Evolutionary conservation across 92 coral and sea anemone species (phyloP), one percentile per base, ranked within the genome.

Genomic region (Scolanthus callimorphus): DNA sequence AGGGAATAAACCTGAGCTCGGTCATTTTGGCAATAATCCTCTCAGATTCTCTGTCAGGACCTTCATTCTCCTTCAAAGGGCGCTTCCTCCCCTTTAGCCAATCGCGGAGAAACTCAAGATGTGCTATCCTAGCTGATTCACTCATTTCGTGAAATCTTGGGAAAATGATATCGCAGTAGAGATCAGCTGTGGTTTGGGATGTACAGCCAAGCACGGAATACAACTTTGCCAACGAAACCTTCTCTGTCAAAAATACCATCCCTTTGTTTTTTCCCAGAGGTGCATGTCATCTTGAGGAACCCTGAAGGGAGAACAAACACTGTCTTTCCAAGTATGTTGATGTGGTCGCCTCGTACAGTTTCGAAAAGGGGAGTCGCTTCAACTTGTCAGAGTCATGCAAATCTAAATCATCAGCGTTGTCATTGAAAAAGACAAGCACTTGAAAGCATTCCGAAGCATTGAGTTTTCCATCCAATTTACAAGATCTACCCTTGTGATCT

Each of bases 101-200:
- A 6, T 34, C 15, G 15, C 43, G 15, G 9, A 34, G 43, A 62
- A 48, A 58, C 15, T 29, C 25, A 1, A 86, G 63, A 44, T 86
- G 95, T 3, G 17, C 64, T 3, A 81, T 1, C 58, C 75, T 61
- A 0, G 41, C 78, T 2, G 24, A 51, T 21, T 26, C 15, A 8
- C 55, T 30, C 49, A 86, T 55, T 0, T 6, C 21, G 26, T 30
- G 34, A 19, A 86, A 76, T 4, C 59, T 0, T 13, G 19, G 47
- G 51, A 86, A 76, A 17, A 86, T 66, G 2, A 76, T 67, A 10
- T 63, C 74, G 28, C 88, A 81, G 39, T 86, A 86, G 6, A 66
- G 60, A 31, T 81, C 95, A 0, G 72, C 68, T 25, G 25, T 46
- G 25, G 78, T 67, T 27, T 47, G 3, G 0, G 54, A 55, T 29